These are phyloP conservation scores for Oceanodroma leucorhoa DNA, from an alignment of 2,797 vertebrate genomes.

Conservation along the genomic window DNA sequence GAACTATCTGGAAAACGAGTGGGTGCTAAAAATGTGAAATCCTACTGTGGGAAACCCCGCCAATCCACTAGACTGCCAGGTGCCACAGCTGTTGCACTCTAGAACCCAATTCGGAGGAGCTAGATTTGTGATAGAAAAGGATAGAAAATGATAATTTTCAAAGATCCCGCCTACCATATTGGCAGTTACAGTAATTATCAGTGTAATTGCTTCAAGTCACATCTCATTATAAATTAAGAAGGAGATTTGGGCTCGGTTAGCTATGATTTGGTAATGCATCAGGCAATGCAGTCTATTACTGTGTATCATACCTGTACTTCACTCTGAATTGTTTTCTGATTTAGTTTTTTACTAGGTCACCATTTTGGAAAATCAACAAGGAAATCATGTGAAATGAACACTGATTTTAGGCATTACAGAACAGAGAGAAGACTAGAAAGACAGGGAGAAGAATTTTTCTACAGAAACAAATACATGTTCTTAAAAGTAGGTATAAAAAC, in stretches of 20 bases:
- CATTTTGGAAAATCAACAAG: not conserved
- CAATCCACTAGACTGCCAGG: not conserved
- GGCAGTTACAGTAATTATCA: conserved; percentile 19
- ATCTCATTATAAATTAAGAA: conserved; percentile 6
- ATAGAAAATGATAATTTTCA: not conserved
- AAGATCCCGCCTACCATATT: not conserved
- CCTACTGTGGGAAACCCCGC: not conserved
- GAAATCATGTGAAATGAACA: not conserved
- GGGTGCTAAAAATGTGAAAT: conserved; percentile 33
- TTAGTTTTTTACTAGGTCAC: not conserved
- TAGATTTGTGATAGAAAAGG: not conserved
- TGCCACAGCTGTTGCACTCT: conserved; percentile 28
- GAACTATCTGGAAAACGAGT: conserved; percentile 4
- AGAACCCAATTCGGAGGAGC: not conserved
- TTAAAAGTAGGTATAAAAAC: not conserved
- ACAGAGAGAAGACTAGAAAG: not conserved
- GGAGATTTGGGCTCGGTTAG: not conserved
- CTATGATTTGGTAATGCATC: not conserved
- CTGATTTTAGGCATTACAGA: not conserved
- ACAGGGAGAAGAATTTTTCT: not conserved
- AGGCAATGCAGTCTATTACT: not conserved
- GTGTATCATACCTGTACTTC: not conserved
- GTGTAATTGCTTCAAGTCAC: conserved; percentile 10
- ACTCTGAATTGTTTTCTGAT: not conserved
- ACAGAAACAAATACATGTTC: not conserved